Conservation (phyloP, 2,113 vertebrate genomes). For the Rhinogobius similis region DNA sequence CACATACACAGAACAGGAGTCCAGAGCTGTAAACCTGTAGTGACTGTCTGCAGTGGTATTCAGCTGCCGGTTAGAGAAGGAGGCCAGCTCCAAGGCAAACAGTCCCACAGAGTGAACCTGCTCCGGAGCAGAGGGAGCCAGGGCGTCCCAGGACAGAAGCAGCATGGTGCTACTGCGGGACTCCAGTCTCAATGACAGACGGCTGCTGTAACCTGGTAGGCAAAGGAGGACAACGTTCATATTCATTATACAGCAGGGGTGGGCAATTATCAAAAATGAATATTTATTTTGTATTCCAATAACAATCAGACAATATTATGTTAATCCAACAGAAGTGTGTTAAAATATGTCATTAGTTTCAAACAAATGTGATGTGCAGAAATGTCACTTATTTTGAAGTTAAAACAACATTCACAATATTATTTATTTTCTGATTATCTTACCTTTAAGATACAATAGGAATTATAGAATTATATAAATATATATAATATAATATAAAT, state of each 20-base stretch:
- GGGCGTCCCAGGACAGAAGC: constrained; percentile 58
- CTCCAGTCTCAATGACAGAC: constrained; percentile 49
- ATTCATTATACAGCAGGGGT: neutral
- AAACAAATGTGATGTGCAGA: too few relatives aligned
- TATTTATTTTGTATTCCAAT: too few relatives aligned
- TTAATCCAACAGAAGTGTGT: too few relatives aligned
- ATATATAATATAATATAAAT: too few relatives aligned
- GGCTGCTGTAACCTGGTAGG: constrained; percentile 61
- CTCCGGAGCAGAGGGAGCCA: neutral
- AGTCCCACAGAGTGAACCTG: constrained; percentile 32
- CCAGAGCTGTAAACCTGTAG: constrained; percentile 58
- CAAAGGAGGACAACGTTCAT: neutral
- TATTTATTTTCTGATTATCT: too few relatives aligned
- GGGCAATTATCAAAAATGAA: too few relatives aligned
- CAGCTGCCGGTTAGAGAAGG: neutral
- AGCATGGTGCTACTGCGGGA: constrained; percentile 44
- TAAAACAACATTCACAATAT: too few relatives aligned
- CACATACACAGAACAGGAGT: constrained; percentile 59
- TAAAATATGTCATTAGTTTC: too few relatives aligned
- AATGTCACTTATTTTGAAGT: too few relatives aligned
- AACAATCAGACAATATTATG: too few relatives aligned
- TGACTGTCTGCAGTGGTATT: constrained; percentile 13
- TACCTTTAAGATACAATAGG: too few relatives aligned
- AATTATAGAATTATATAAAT: too few relatives aligned
- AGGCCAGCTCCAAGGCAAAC: constrained; percentile 33